Evolutionary conservation across 2,888 invertebrate species (phyloP), one percentile per base, ranked within the genome.

Genomic region (Dastarcus helophoroides): DNA sequence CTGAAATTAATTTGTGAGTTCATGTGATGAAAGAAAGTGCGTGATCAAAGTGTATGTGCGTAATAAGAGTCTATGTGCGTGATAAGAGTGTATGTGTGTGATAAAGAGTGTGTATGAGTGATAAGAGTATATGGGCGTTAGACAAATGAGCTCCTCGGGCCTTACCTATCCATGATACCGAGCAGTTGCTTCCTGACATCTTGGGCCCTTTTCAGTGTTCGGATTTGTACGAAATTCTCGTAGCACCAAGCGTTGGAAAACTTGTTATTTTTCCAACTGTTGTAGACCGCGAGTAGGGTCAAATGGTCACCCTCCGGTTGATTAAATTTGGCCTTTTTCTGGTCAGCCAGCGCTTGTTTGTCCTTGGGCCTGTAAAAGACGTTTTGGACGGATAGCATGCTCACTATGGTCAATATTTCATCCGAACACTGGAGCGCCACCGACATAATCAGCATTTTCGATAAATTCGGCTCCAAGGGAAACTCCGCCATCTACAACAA

Each of bases 201-300:
- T 63, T 97, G 94, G 0, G 97, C 93, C 11, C 97, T 71, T 58
- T 98, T 98, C 36, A 99, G 63, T 0, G 95, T 97, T 12, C 97
- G 66, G 16, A 94, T 90, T 66, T 98, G 97, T 3, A 98, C 91
- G 56, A 98, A 98, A 67, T 98, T 98, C 58, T 98, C 97, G 53
- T 94, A 97, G 60, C 98, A 98, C 98, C 98, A 99, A 0, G 94
- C 91, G 58, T 91, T 93, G 0, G 93, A 93, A 61, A 97, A 97
- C 63, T 97, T 95, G 56, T 97, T 97, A 57, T 95, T 95, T 51
- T 91, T 85, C 98, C 98, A 99, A 28, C 95, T 93, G 58, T 98
- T 98, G 58, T 94, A 98, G 3, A 99, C 98, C 0, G 97, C 91
- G n/a, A 98, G 62, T 13, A 98, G 63, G 0, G 98, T 98, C 22